Conservation (phyloP, 1,140 invertebrate genomes). For the Chymomyza costata region DNA sequence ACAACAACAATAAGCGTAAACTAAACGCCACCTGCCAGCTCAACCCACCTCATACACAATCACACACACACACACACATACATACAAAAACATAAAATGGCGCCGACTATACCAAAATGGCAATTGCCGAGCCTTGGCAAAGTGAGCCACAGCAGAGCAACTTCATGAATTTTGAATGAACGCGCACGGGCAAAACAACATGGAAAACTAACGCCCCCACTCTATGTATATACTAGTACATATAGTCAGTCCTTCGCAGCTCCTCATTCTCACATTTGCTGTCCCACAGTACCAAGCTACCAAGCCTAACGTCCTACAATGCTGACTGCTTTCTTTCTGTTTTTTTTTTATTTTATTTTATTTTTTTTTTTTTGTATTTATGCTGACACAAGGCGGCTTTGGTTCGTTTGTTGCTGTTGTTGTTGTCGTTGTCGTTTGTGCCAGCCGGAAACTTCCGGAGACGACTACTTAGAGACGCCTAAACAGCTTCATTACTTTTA, state of each 20-base stretch:
- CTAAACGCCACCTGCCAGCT: constrained; percentile 5
- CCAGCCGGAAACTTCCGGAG: constrained; percentile 47
- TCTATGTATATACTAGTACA: too few species aligned
- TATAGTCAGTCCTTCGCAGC: too few species aligned
- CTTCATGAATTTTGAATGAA: constrained; percentile 73
- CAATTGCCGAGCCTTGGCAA: not conserved
- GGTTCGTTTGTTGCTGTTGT: constrained; percentile 11
- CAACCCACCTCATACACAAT: too few species aligned
- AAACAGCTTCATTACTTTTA: constrained; percentile 74
- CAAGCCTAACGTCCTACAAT: not conserved
- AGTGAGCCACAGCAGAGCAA: constrained; percentile 19
- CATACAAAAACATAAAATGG: constrained; percentile 39
- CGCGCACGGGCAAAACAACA: constrained; percentile 17
- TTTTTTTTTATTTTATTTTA: too few species aligned
- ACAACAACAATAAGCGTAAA: constrained; percentile 7
- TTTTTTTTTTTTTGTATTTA: constrained; percentile 21
- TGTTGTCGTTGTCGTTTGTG: constrained; percentile 29
- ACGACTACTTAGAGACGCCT: constrained; percentile 72
- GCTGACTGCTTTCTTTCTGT: not conserved
- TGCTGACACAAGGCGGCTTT: constrained; percentile 55
- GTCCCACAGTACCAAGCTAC: not conserved
- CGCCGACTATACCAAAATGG: constrained; percentile 40
- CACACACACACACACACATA: not conserved
- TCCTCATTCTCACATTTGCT: not conserved
- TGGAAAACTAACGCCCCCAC: constrained; percentile 50